Conservation (phyloP, 1,140 invertebrate species). For the Sweltsa coloradensis region DNA sequence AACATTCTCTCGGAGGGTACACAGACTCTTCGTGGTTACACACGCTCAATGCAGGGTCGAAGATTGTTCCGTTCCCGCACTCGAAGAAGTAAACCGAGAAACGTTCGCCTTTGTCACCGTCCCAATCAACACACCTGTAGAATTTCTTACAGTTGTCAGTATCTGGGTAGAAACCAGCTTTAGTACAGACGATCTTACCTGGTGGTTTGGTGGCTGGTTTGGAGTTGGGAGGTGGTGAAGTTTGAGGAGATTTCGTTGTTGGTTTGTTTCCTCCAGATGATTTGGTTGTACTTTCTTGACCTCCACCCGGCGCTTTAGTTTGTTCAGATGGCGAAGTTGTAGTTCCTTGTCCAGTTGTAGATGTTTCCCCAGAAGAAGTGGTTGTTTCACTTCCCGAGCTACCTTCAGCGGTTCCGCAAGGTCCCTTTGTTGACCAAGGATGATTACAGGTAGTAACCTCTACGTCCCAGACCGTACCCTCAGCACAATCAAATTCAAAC, state of each 20-base stretch:
- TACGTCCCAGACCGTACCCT: slow-evolving; percentile 51
- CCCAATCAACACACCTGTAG: slow-evolving; percentile 53
- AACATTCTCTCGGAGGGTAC: slow-evolving; percentile 35
- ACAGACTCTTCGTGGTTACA: slow-evolving; percentile 41
- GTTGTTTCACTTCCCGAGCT: slow-evolving; percentile 14
- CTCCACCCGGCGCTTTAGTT: neutral
- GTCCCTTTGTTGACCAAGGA: slow-evolving; percentile 26
- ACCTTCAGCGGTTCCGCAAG: neutral
- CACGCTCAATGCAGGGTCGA: slow-evolving; percentile 34
- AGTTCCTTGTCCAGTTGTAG: neutral
- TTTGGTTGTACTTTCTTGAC: neutral
- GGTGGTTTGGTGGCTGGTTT: slow-evolving; percentile 13
- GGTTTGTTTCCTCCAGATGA: neutral
- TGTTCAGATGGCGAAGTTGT: neutral
- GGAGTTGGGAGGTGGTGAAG: neutral
- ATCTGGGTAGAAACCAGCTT: slow-evolving; percentile 51
- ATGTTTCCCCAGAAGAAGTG: slow-evolving; percentile 6
- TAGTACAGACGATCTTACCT: slow-evolving; percentile 32
- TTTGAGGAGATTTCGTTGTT: neutral
- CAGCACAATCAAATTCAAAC: slow-evolving; percentile 49
- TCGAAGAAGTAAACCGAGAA: slow-evolving; percentile 41
- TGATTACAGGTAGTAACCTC: slow-evolving; percentile 46
- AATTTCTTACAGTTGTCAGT: slow-evolving; percentile 53
- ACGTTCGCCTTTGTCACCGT: slow-evolving; percentile 40
- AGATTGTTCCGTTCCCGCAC: slow-evolving; percentile 40